Conservation (phyloP, 1,140 invertebrate species). For the Theocolax elegans region DNA sequence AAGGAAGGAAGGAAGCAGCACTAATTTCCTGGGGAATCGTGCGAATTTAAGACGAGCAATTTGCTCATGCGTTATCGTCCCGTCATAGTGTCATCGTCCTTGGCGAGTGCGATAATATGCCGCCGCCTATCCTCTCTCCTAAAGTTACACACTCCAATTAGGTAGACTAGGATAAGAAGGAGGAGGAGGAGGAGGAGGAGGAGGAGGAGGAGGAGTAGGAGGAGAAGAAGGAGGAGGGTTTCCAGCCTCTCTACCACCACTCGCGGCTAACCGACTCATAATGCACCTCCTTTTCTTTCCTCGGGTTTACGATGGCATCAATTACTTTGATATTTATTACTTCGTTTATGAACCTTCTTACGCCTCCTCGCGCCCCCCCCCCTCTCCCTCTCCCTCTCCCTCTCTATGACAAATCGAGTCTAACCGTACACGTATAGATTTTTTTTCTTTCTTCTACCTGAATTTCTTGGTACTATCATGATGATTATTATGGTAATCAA, state of each 20-base stretch:
- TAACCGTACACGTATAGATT: too few relatives aligned
- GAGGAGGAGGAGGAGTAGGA: too few relatives aligned
- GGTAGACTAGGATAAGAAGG: too few relatives aligned
- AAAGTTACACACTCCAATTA: conserved; percentile 38
- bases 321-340: conserved; percentile 35
- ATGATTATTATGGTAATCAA: background rate
- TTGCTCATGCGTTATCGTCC: background rate
- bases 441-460: too few relatives aligned
- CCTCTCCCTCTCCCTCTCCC: background rate
- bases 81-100: conserved; percentile 2
- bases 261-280: conserved; percentile 30
- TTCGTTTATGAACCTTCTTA: conserved; percentile 34
- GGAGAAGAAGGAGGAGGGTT: too few relatives aligned
- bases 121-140: background rate
- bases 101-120: background rate
- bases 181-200: too few relatives aligned
- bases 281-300: background rate
- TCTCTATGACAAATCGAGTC: background rate
- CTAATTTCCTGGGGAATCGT: background rate
- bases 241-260: background rate
- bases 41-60: conserved; percentile 14
- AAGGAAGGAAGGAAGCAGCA: background rate
- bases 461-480: too few relatives aligned
- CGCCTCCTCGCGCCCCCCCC: background rate
- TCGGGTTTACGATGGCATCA: conserved; percentile 35